Evolutionary conservation across 2,797 vertebrate genomes (phyloP).

Genomic region (Poecilia velifera): DNA sequence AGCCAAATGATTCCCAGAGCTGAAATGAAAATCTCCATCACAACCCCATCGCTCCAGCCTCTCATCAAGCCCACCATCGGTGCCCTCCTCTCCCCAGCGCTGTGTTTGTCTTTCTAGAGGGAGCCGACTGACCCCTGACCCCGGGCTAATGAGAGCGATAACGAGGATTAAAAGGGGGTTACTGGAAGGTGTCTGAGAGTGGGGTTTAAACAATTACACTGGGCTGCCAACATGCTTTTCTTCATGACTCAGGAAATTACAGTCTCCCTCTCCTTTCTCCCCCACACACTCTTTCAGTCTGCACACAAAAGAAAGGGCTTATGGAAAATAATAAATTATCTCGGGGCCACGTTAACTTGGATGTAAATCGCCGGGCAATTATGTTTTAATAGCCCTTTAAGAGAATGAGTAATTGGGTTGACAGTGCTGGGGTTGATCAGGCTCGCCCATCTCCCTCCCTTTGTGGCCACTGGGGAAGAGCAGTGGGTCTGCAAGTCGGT

Average conservation of each 20-base stretch:
- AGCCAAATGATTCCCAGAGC: neutral
- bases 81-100: slow-evolving; percentile 53
- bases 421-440: slow-evolving; percentile 81
- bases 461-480: slow-evolving; percentile 62
- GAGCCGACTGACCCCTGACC: slow-evolving; percentile 71
- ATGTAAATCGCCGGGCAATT: slow-evolving; percentile 86
- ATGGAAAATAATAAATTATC: slow-evolving; percentile 88
- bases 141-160: slow-evolving; percentile 80
- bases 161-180: slow-evolving; percentile 81
- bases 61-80: slow-evolving; percentile 49
- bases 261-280: slow-evolving; percentile 63
- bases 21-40: slow-evolving; percentile 28
- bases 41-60: slow-evolving; percentile 12
- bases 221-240: slow-evolving; percentile 78
- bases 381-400: slow-evolving; percentile 88
- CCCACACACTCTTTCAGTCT: slow-evolving; percentile 60
- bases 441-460: slow-evolving; percentile 77
- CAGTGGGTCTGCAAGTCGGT: slow-evolving; percentile 50
- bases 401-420: slow-evolving; percentile 86
- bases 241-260: slow-evolving; percentile 83
- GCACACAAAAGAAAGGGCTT: slow-evolving; percentile 80
- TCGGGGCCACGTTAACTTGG: slow-evolving; percentile 82
- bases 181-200: slow-evolving; percentile 78
- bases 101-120: slow-evolving; percentile 77
- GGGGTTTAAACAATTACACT: slow-evolving; percentile 83